Percentiles rank a stretch among this genome's conserved stretches.
Conservation (phyloP, 2,113 vertebrate species). For the Zeus faber region DNA sequence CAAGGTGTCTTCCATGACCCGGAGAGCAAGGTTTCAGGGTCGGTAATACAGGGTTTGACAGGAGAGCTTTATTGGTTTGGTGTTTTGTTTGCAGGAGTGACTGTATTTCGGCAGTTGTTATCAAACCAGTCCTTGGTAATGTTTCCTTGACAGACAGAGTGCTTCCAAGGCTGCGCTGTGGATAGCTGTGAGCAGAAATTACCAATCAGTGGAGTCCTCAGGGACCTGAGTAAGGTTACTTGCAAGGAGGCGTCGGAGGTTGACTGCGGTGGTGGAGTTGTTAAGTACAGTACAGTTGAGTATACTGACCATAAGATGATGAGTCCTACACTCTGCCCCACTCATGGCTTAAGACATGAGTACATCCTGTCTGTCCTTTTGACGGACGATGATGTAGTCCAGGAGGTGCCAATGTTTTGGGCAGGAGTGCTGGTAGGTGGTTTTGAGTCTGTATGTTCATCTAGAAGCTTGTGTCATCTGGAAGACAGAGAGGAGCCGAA, state of each 20-base stretch:
- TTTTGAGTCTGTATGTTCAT: neutral
- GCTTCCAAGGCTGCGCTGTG: neutral
- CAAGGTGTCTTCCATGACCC: too few relatives aligned
- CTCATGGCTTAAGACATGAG: neutral
- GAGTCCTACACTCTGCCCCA: neutral
- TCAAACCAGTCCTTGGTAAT: constrained; percentile 1
- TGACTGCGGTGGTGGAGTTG: neutral
- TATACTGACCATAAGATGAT: neutral
- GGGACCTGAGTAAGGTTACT: neutral
- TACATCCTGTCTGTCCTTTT: neutral
- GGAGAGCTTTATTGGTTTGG: neutral
- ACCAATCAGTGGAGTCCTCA: neutral
- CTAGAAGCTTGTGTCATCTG: neutral
- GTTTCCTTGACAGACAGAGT: neutral
- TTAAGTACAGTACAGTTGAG: neutral
- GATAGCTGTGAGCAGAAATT: neutral
- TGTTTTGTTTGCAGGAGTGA: neutral
- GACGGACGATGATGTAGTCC: neutral
- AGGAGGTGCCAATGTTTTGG: neutral
- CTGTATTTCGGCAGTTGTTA: too few relatives aligned
- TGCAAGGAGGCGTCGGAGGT: neutral
- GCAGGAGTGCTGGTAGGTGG: neutral
- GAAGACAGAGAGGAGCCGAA: neutral
- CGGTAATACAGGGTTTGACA: too few relatives aligned
- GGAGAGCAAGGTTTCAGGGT: neutral